Base-by-base conservation (phyloP, 1,140 invertebrate species). In the Drosophila sechellia region DNA sequence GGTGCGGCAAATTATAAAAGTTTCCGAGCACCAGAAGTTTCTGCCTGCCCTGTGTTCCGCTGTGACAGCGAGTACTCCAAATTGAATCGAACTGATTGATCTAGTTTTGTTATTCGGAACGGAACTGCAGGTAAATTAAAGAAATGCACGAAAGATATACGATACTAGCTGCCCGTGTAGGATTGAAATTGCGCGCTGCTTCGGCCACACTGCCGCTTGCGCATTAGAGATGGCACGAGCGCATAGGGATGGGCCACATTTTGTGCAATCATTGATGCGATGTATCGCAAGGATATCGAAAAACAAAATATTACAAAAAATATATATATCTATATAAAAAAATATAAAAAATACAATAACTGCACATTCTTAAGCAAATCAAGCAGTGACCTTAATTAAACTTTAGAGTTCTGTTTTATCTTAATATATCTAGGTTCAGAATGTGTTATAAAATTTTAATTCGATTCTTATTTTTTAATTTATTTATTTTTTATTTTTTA, bases 101-200 rank as follows among this genome's bases (percentile, higher is more conserved):
- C 40, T 17, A 56, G 55, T 70, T 70, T 35, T 17, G 31, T 69
- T 65, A 15, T 53, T 43, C 60, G 46, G 46, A 31, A 68, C 64
- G 46, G 50, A 42, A 45, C 63, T 69, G 64, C 49, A 70, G 40
- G 66, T 70, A 69, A 70, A 70, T 69, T 49, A 66, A 66, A 65
- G 65, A 22, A 66, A 66, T 66, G 63, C 60, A 65, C 59, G 61
- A 63, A 63, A 63, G 60, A 64, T 64, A 64, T 57, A 61, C 60
- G 60, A 64, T 64, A 60, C 40, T 60, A 64, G 40, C 31, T 59
- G 40, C 20, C 20, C 20, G 56, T 60, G 22, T 34, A 8, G 49
- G n/a, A 55, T 60, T 27, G 22, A n/a, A 12, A 10, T 39, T 15
- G 22, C 6, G 1, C 35, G n/a, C 22, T 3, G 15, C 50, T 55